Base-by-base conservation (phyloP, 1,140 invertebrate genomes). In the Drepana arcuata region DNA sequence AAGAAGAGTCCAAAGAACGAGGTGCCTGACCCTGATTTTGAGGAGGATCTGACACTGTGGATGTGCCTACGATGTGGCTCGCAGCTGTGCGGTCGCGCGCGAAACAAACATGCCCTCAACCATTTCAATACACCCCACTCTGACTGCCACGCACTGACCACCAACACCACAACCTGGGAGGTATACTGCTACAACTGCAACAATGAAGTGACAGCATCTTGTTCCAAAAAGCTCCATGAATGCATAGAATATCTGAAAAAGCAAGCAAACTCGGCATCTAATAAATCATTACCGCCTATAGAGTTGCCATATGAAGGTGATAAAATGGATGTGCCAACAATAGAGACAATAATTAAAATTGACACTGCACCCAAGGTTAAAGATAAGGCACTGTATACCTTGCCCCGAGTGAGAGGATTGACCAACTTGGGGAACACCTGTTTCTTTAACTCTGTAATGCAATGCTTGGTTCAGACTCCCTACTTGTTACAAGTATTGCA, bases 381-480 rank as follows among this genome's bases (percentile, higher is more conserved):
- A 52, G 67, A 82, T 30, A 78, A 77, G 37, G 53, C 61, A 2
- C 60, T 67, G 15, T 49, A 58, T 14, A 67, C 48, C 27, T 62
- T 87, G 38, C 85, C 85, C 0, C 66, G 88, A 11, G 86, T 88
- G 0, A 80, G 88, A 83, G 94, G 94, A 7, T 78, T 96, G 31
- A 77, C 79, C 21, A 98, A 98, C 87, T 84, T 98, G 70, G 96
- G 96, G 37, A 97, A 98, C 68, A 98, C 96, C 1, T 98, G 96
- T 75, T 99, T 97, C 84, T 97, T 97, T 61, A 98, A 98, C 86
- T 93, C 95, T 24, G 94, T 98, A 2, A 88, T 98, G 84, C 96
- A 99, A 72, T 93, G 92, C 73, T 83, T 98, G 40, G 91, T 90
- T 11, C 94, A 95, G 71, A 96, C 95, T 9, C 92, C 92, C 12